Percentiles rank a stretch among this genome's conserved stretches.
Conservation (phyloP, 2,113 vertebrate species). For the Patagioenas fasciata region DNA sequence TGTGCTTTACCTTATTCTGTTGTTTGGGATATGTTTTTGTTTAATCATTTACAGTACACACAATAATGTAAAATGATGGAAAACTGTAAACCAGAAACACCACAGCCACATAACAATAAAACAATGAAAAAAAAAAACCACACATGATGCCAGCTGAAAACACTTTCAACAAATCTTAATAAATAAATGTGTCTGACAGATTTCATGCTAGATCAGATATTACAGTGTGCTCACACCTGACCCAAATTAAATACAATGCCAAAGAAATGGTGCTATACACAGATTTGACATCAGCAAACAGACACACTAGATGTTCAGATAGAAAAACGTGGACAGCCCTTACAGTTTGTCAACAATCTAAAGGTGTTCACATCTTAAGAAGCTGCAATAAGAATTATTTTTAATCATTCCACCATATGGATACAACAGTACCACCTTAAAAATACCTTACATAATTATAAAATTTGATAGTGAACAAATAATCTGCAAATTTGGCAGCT, state of each 20-base stretch:
- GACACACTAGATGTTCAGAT: background rate
- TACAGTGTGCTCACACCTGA: background rate
- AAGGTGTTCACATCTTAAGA: background rate
- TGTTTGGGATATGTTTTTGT: background rate
- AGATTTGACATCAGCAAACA: background rate
- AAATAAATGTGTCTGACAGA: background rate
- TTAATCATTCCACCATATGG: background rate
- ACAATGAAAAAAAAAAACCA: background rate
- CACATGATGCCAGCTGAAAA: background rate
- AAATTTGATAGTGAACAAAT: background rate
- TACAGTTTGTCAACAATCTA: background rate
- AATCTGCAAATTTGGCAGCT: background rate
- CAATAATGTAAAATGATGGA: background rate
- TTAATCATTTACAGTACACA: background rate
- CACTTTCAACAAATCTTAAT: background rate
- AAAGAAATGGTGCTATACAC: background rate
- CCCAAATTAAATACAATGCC: background rate
- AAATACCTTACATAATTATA: background rate
- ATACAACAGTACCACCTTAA: background rate
- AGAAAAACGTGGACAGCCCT: background rate
- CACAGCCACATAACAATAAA: background rate
- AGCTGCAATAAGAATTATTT: background rate
- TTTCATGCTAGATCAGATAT: background rate
- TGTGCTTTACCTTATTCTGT: background rate
- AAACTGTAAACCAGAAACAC: background rate